A percentile compares a stretch with the other conserved stretches of the same genome.
Conservation (phyloP, 2,888 invertebrate genomes). For the Drosophila anomalata region DNA sequence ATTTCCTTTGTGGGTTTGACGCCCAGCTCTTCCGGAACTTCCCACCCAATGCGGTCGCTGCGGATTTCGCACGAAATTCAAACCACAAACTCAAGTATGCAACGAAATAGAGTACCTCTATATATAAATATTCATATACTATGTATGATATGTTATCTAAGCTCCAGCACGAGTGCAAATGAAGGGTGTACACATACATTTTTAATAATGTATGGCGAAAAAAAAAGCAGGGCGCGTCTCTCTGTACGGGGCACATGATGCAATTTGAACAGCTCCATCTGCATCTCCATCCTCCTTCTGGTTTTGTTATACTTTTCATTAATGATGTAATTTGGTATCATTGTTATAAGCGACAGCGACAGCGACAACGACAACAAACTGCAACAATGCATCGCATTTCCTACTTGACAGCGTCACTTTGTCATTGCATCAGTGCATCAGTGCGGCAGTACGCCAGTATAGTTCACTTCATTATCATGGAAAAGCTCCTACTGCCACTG, state of each 20-base stretch:
- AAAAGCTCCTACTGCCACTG: slow-evolving; percentile 4
- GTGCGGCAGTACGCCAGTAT: slow-evolving; percentile 24
- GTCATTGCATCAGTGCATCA: slow-evolving; percentile 28
- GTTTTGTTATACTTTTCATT: slow-evolving; percentile 55
- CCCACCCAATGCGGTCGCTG: slow-evolving; percentile 3
- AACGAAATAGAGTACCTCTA: slow-evolving; percentile 5
- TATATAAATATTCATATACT: not conserved
- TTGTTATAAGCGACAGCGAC: slow-evolving; percentile 44
- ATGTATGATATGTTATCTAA: slow-evolving; percentile 12
- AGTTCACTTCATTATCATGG: slow-evolving; percentile 14
- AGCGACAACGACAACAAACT: slow-evolving; percentile 31
- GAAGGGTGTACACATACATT: not conserved
- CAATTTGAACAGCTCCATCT: slow-evolving; percentile 28
- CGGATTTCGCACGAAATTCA: slow-evolving; percentile 14
- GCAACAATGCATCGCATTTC: slow-evolving; percentile 53
- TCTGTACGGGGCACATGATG: slow-evolving; percentile 17
- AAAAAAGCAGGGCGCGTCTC: slow-evolving; percentile 27
- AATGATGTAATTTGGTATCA: slow-evolving; percentile 63
- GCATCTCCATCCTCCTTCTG: slow-evolving; percentile 13
- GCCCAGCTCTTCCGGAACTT: slow-evolving; percentile 11
- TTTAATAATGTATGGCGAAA: slow-evolving; percentile 1
- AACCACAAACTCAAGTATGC: slow-evolving; percentile 26
- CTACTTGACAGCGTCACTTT: slow-evolving; percentile 49
- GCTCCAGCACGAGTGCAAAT: not conserved
- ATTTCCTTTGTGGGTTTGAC: slow-evolving; percentile 11